Base-by-base conservation (phyloP, 2,113 vertebrate species). In the Zootoca vivipara region DNA sequence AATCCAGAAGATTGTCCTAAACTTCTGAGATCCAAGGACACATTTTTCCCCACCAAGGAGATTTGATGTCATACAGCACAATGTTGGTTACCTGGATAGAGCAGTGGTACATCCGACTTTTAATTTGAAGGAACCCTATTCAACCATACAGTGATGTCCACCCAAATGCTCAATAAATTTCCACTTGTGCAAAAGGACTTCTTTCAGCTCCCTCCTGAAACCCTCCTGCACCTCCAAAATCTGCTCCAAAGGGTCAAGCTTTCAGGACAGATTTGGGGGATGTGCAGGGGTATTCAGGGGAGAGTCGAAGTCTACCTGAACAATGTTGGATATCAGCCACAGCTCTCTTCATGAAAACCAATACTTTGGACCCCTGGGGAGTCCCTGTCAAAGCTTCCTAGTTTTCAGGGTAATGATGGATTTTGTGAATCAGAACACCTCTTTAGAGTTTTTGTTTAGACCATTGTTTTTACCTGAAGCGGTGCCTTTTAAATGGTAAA, bases 391-490 rank as follows among this genome's bases (percentile, higher is more conserved):
- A 33, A 75, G 5, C 7, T 46, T 20, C 70, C 33, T 33, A n/a
- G 22, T 24, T 10, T 62, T 58, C 40, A 20, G 35, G 35, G 7
- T 13, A 56, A 24, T 81, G 24, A 52, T 42, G 28, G 56, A 82
- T 33, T 67, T 75, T 74, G 52, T 33, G 40, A 82, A 15, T 20
- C 64, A 38, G 20, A 64, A 20, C 38, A 24, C 8, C 77, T 82
- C 35, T 89, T 94, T 89, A 83, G 78, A 88, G 30, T 7, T 12
- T 65, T 10, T 70, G 7, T 72, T 92, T 88, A 89, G n/a, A 91
- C 24, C 26, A 80, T 85, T 24, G 75, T 28, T 28, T 88, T 85
- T 65, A 35, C 67, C 15, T 7, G 85, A 74, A 88, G 56, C 70
- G 64, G 65, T 33, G 30, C 22, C 46, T 40, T 7, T 46, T 78